Evolutionary conservation across 2,888 invertebrate genomes (phyloP), one percentile per base, ranked within the genome.

Genomic region (Volucella zonaria): DNA sequence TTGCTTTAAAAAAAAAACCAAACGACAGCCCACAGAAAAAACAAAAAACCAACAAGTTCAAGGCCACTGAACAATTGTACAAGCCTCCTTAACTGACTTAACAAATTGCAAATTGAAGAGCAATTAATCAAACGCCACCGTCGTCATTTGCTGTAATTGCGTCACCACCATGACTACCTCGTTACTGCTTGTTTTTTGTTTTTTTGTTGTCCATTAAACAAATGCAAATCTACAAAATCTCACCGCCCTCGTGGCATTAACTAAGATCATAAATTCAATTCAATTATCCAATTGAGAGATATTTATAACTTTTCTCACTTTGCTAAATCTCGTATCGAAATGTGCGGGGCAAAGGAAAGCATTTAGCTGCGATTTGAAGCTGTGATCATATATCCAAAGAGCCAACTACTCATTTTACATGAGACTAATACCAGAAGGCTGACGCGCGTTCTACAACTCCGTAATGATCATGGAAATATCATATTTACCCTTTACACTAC

Each of bases 281-380:
- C 68, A 80, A 68, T 80, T 80, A 80, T 80, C 56, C 73, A 80
- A 80, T 80, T 80, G 56, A 74, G 62, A 67, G 59, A 79, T 78
- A 78, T 78, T 78, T 78, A 66, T 79, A 79, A 59, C 45, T 66
- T 59, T 58, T 58, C 47, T 31, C 6, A 2, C 31, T 31, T 31
- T 42, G 62, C 59, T 58, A 68, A 47, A 56, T 70, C 61, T 52
- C 42, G 23, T 15, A 43, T 45, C 49, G 38, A 12, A 18, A 8
- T 40, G 42, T 18, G 31, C n/a, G 23, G 11, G 62, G 42, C 23
- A 49, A 12, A 47, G 58, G 14, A 12, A 38, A 14, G 18, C 12
- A n/a, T 23, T 59, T 42, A 71, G 47, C 47, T 52, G 43, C 38
- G 74, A 75, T 75, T 64, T 56, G 18, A 58, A 59, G 18, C 61